Conservation (phyloP, 2,888 invertebrate species). For the Lobophora halterata region DNA sequence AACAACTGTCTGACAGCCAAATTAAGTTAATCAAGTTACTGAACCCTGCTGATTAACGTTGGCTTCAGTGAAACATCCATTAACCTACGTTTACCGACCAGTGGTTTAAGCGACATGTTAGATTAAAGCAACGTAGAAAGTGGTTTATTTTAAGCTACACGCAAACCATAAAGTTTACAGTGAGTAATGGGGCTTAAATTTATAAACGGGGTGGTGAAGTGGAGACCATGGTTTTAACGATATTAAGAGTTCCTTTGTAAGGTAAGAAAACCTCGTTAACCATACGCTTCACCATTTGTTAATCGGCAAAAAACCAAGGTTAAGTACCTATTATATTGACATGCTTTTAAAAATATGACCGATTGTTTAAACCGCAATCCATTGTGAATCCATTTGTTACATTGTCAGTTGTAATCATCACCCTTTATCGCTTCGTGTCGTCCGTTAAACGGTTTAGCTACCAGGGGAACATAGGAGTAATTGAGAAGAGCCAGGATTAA, state of each 20-base stretch:
- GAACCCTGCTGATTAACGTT: constrained; percentile 33
- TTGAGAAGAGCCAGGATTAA: constrained; percentile 73
- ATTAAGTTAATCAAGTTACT: constrained; percentile 34
- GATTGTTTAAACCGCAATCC: background rate
- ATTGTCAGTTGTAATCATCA: constrained; percentile 15
- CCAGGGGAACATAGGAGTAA: constrained; percentile 58
- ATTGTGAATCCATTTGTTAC: no score
- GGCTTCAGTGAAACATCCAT: constrained; percentile 26
- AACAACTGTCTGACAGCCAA: constrained; percentile 34
- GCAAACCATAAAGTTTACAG: no score
- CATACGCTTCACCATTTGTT: no score
- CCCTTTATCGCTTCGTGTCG: constrained; percentile 30
- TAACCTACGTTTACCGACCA: constrained; percentile 31
- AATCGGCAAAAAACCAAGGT: no score
- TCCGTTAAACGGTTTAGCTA: constrained; percentile 38
- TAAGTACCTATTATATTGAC: background rate
- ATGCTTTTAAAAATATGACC: constrained; percentile 1
- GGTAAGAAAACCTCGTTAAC: no score
- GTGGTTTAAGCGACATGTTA: constrained; percentile 7
- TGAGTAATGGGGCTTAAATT: constrained; percentile 3
- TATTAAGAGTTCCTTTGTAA: no score
- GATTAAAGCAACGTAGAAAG: no score
- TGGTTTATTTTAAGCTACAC: no score
- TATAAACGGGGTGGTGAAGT: no score
- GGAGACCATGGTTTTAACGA: no score